Evolutionary conservation across 2,797 vertebrate genomes (phyloP), one percentile per base, ranked within the genome.

Genomic region (Crax fasciolata): DNA sequence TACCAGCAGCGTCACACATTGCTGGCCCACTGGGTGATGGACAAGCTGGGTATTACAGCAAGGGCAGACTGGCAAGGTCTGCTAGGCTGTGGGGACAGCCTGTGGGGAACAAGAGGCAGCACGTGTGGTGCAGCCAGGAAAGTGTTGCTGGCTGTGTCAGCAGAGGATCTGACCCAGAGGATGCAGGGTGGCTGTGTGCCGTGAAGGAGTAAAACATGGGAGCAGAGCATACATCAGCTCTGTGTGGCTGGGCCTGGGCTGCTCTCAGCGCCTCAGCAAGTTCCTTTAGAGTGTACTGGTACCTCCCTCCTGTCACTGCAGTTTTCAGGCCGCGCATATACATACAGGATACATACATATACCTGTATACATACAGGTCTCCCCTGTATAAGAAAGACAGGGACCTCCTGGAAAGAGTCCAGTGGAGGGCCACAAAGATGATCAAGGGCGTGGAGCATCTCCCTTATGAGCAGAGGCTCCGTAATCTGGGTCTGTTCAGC

Each of bases 171-270:
- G 62, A 51, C 55, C 35, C 3, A 4, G 13, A 82, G 24, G 14
- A 58, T 0, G 1, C 19, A n/a, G 1, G 3, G 6, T 20, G 7
- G 35, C 35, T 35, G 3, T 27, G 28, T 32, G 13, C 23, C 8
- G 2, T 28, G 48, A 83, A 83, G 52, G 10, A 73, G 25, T 16
- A 77, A 59, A n/a, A 81, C 4, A 43, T 43, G 15, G 41, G 15
- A 55, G 19, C 76, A 15, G 39, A 52, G 21, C 17, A 23, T 21
- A 6, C 28, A 54, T 32, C 43, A 87, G 19, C 23, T 73, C n/a
- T 39, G 11, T 13, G 3, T 35, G 44, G 4, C 30, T 3, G 2
- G n/a, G 25, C 59, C 24, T 80, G 65, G n/a, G 58, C 71, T 72
- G 27, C 41, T 38, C 39, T 68, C 27, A 57, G 27, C 18, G 46